Percentiles rank a stretch among this genome's conserved stretches.
Evolutionary conservation across 30 jellyfish, hydroid and myxozoan genomes (phyloP).

Genomic region (Clytia hemisphaerica): DNA sequence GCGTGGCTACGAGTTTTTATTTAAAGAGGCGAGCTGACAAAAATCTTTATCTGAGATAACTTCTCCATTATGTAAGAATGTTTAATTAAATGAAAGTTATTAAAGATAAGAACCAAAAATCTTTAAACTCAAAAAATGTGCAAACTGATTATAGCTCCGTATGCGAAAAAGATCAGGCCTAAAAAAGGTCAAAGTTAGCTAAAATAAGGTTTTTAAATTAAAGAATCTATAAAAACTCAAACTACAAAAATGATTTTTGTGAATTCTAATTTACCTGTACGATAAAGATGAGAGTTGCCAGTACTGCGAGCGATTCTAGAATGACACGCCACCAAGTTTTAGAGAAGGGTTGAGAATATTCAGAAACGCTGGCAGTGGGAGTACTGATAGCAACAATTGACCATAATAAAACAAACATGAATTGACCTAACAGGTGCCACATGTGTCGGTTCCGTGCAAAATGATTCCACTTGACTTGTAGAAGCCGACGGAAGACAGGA

Average conservation of each 20-base stretch:
- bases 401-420: conserved; percentile 72
- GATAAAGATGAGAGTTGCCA: conserved; percentile 53
- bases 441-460: conserved; percentile 63
- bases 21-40: too few species aligned
- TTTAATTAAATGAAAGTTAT: too few species aligned
- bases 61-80: too few species aligned
- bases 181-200: too few species aligned
- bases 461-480: conserved; percentile 74
- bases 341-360: conserved; percentile 44
- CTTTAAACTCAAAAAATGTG: too few species aligned
- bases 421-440: conserved; percentile 38
- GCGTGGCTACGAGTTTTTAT: too few species aligned
- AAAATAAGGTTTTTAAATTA: too few species aligned
- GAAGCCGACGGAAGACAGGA: conserved; percentile 68
- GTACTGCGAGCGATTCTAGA: conserved; percentile 55
- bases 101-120: too few species aligned
- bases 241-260: neutral
- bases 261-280: conserved; percentile 42
- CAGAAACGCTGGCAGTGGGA: conserved; percentile 49
- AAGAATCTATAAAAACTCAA: neutral
- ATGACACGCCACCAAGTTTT: conserved; percentile 77
- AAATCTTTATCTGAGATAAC: too few species aligned
- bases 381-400: conserved; percentile 59
- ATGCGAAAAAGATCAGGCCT: too few species aligned
- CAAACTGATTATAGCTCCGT: too few species aligned